phyloP scores from a whole-genome alignment of 2,888 invertebrate genomes.

The Acanthosoma haemorrhoidale region DNA sequence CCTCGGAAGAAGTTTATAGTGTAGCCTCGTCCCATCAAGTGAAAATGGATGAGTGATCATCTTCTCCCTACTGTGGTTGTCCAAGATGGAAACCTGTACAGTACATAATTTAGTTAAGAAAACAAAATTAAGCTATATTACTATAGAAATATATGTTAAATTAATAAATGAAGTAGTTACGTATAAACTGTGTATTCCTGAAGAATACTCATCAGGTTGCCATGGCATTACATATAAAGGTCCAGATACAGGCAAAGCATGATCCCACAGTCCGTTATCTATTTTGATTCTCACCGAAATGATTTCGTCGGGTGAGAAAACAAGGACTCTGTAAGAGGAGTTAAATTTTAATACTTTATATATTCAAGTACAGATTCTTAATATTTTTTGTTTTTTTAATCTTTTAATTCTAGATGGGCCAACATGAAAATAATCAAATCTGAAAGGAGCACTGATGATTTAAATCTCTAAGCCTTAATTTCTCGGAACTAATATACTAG shows the following conservation, averaged over 20 bases:
- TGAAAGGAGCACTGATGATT: too few species aligned
- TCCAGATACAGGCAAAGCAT: constrained; percentile 48
- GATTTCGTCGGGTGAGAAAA: constrained; percentile 66
- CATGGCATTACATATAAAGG: constrained; percentile 64
- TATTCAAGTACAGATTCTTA: too few species aligned
- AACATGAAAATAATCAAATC: too few species aligned
- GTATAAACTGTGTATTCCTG: constrained; percentile 63
- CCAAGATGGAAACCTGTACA: constrained; percentile 54
- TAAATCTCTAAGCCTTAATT: too few species aligned
- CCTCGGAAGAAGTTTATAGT: constrained; percentile 63
- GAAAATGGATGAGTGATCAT: constrained; percentile 66
- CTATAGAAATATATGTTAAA: too few species aligned
- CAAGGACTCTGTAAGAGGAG: constrained; percentile 62
- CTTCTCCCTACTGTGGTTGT: constrained; percentile 55
- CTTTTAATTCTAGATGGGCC: too few species aligned
- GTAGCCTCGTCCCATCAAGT: constrained; percentile 62
- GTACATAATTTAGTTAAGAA: too few species aligned
- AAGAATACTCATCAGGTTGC: constrained; percentile 59
- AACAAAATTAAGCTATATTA: constrained; percentile 22
- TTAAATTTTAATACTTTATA: too few species aligned
- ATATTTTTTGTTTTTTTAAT: too few species aligned
- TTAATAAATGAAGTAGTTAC: constrained; percentile 45
- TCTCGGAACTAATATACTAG: too few species aligned
- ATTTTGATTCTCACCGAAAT: constrained; percentile 61
- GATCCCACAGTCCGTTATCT: constrained; percentile 59